Base-by-base conservation (phyloP, 2,797 vertebrate species). In the Lophius americanus region DNA sequence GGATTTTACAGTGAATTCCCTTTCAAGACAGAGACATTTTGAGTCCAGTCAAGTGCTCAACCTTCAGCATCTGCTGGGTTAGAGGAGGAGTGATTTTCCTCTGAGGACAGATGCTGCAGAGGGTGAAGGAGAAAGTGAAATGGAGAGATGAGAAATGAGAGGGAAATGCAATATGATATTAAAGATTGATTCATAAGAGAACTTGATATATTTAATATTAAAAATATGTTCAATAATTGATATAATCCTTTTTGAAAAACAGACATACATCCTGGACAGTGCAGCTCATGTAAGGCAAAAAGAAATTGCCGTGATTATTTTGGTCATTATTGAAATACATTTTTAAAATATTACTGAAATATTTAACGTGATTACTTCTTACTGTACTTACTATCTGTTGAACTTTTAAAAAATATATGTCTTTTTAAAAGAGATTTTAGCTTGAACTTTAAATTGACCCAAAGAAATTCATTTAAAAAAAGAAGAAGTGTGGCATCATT, bases 61-160 rank as follows among this genome's bases (percentile, higher is more conserved):
- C 87, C 85, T 85, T 88, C 79, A 84, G 79, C 86, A 87, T 88
- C 84, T 91, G 90, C 74, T 77, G 70, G 67, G 65, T 65, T 76
- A 52, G 60, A 70, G 66, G 64, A 39, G 55, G 51, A 66, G 52
- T 70, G 69, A 64, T 67, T 71, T 63, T 59, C 85, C 89, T 83
- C 84, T 33, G 61, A 74, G 75, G 36, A 53, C 61, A 63, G 77
- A 79, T 77, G 77, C 69, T 81, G 70, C 77, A 75, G 70, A 72
- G 80, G 82, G 63, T 81, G 82, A 82, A 77, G 70, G 56, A 73
- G 68, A 79, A 54, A 66, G 33, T 55, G 46, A 74, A 73, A 79
- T 7, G 11, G 41, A 68, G 75, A 43, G 61, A 68, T 39, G 58
- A 13, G 35, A 53, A 23, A 35, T 39, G 4, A 71, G 55, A 60